Base-by-base conservation (phyloP, 2,113 vertebrate species). In the Ramphastos sulfuratus region DNA sequence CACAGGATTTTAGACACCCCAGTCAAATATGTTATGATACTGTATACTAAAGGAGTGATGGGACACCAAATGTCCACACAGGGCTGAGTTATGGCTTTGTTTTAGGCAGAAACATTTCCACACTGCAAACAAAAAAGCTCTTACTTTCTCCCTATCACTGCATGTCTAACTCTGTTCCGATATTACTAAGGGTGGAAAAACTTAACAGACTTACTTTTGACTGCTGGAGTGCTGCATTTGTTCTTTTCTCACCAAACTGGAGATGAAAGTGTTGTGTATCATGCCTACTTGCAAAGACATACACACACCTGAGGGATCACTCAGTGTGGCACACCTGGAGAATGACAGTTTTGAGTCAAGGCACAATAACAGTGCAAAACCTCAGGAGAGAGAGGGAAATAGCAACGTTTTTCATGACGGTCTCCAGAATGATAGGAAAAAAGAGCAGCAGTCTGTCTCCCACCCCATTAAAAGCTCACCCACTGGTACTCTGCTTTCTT, bases 381-480 rank as follows among this genome's bases (percentile, higher is more conserved):
- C 71, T 93, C 63, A 44, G 71, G 71, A 87, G 71, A 91, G n/a
- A 66, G 64, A 89, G 81, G 64, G 82, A 90, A 95, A 93, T 66
- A 89, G 91, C 87, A 94, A 94, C 50, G 84, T 95, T 97, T 97
- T 97, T 96, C 69, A 23, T 96, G 95, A 96, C 83, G 94, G 90
- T 80, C 95, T 97, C 94, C 96, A 96, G 82, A 97, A 96, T 60
- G 93, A 92, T 94, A 96, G 96, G 50, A 52, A 96, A 97, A 96
- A 97, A 96, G 84, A 97, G 86, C 87, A 97, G 95, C 94, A 96
- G 92, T 87, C 80, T 96, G 92, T 92, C 94, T 97, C 95, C 95
- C 96, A 97, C 91, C 87, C 96, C 95, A 97, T 98, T 97, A 98
- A 96, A 95, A 59, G 28, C 92, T 96, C 96, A 96, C 97, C 97